Percentiles rank a stretch among this genome's conserved stretches.
These are phyloP conservation scores for Drosophila gunungcola DNA, from an alignment of 1,140 invertebrate species.

Conservation along the genomic window DNA sequence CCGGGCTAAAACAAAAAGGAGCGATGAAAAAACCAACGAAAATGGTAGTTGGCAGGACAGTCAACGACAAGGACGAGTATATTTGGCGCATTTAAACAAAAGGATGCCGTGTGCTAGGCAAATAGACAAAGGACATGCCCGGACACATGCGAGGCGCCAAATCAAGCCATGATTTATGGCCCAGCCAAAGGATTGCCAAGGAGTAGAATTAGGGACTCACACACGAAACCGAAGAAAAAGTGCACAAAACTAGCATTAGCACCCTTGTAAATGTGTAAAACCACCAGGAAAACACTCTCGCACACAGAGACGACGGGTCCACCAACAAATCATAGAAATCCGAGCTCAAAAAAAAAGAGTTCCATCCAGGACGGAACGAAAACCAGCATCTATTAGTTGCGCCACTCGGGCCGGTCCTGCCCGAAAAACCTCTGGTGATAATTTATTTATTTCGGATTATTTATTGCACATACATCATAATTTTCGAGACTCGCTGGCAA, in stretches of 20 bases:
- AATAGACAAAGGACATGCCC: conserved; percentile 69
- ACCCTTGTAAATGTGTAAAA: conserved; percentile 81
- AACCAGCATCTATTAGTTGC: conserved; percentile 70
- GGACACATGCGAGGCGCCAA: conserved; percentile 72
- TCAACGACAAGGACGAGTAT: conserved; percentile 57
- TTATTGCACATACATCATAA: conserved; percentile 83
- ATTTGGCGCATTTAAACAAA: conserved; percentile 81
- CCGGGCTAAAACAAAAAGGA: conserved; percentile 51
- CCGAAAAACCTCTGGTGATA: conserved; percentile 55
- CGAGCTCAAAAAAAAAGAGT: conserved; percentile 21
- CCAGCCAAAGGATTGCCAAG: conserved; percentile 63
- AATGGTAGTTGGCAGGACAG: conserved; percentile 21
- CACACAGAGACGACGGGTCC: conserved; percentile 14
- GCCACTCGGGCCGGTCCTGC: conserved; percentile 53
- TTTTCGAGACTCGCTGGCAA: conserved; percentile 66
- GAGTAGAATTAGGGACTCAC: conserved; percentile 29
- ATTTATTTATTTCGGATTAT: conserved; percentile 84
- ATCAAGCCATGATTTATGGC: conserved; percentile 79
- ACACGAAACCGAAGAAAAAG: conserved; percentile 43
- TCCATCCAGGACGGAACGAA: conserved; percentile 39
- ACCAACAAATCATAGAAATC: conserved; percentile 66
- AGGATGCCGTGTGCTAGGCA: conserved; percentile 73
- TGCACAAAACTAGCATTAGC: conserved; percentile 78
- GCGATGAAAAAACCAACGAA: conserved; percentile 19
- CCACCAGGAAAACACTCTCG: conserved; percentile 61